Evolutionary conservation across 2,797 vertebrate genomes (phyloP), one percentile per base, ranked within the genome.

Genomic region (Mycteria americana): DNA sequence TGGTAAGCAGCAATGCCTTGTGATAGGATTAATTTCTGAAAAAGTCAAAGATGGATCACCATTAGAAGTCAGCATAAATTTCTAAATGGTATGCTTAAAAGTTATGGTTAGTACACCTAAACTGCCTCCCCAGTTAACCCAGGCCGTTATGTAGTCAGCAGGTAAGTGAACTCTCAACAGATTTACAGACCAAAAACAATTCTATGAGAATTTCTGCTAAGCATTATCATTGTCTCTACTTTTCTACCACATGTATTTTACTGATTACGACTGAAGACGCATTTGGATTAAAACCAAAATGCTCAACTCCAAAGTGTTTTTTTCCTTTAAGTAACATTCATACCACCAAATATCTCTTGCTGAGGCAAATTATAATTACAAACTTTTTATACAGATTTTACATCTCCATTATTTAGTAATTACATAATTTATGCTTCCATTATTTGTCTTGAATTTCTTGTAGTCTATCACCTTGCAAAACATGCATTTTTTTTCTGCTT

Each of bases 131-230:
- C 23, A 51, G 16, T 60, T 57, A 63, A 69, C 18, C 23, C 11
- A 18, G 24, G 17, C 8, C 7, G 2, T 39, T 25, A 75, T 1
- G 17, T 22, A 63, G 10, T 12, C 8, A 89, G 25, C 0, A 0
- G 30, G 18, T 4, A 87, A 41, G 24, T 11, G 27, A 80, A 54
- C 18, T 67, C 25, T 69, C 13, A 48, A 27, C 4, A 45, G 45
- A 89, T 30, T 30, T 45, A 73, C 1, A 41, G 51, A n/a, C n/a
- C n/a, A n/a, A n/a, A n/a, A n/a, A n/a, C n/a, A 82, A 82, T 69
- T 69, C 35, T 50, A 2, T 37, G 23, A 70, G 41, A 60, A 70
- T 41, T 92, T 65, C 68, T 74, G 45, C 25, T 37, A 48, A 48
- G 24, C 13, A 43, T 41, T 79, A 72, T 10, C 6, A 63, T 35